phyloP scores from a whole-genome alignment of 2,113 vertebrate genomes.

The Pelecanus crispus region DNA sequence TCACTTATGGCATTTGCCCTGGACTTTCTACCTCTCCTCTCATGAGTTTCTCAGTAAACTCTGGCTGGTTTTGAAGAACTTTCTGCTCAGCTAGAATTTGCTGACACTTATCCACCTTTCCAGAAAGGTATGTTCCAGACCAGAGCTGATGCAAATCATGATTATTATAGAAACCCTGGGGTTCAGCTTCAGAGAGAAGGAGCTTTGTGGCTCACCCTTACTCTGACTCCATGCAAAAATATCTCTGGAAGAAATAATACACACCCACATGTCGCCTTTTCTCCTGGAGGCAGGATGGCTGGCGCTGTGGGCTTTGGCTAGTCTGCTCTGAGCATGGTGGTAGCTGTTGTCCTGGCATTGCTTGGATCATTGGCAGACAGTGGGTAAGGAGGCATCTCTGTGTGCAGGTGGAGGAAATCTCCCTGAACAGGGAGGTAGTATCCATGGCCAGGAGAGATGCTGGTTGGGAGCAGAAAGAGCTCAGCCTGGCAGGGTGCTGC shows the following conservation, averaged over 20 bases:
- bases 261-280: background rate
- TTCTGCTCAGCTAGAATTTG: background rate
- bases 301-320: background rate
- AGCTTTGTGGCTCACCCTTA: background rate
- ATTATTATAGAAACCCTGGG: background rate
- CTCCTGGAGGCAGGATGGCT: background rate
- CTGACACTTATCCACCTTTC: background rate
- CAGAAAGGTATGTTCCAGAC: background rate
- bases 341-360: background rate
- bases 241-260: background rate
- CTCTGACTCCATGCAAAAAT: background rate
- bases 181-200: background rate
- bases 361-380: fast-evolving
- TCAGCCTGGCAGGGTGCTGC: background rate
- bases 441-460: background rate
- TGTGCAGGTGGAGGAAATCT: background rate
- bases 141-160: fast-evolving
- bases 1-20: background rate
- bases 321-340: background rate
- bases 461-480: background rate
- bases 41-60: background rate
- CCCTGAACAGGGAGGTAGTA: background rate
- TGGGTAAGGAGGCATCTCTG: background rate
- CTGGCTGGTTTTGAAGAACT: background rate
- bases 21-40: background rate